These are phyloP conservation scores for Chelonus insularis DNA, from an alignment of 1,140 invertebrate species.

Conservation along the genomic window DNA sequence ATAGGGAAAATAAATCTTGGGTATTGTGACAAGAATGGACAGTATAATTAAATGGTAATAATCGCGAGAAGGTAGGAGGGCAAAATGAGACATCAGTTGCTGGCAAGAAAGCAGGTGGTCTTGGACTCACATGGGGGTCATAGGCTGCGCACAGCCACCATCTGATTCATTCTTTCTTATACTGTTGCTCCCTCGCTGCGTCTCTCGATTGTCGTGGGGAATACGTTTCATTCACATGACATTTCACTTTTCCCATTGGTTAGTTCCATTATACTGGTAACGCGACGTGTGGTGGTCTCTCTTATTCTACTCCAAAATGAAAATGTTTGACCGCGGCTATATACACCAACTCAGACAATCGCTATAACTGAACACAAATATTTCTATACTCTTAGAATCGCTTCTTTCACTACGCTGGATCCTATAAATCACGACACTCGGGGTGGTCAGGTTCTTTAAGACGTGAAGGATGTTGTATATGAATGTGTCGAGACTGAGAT, in stretches of 20 bases:
- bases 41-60: background rate
- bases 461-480: conserved; percentile 10
- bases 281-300: conserved; percentile 24
- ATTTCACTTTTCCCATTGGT: conserved; percentile 36
- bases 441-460: conserved; percentile 43
- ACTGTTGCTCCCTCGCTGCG: background rate
- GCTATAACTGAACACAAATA: conserved; percentile 43
- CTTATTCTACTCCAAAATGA: conserved; percentile 38
- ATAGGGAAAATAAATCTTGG: too few relatives aligned
- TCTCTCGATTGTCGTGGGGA: background rate
- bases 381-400: conserved; percentile 45
- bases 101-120: conserved; percentile 13
- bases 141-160: background rate
- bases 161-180: background rate
- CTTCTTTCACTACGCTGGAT: conserved; percentile 39
- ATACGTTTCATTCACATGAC: conserved; percentile 30
- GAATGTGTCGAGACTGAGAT: conserved; percentile 1
- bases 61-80: background rate
- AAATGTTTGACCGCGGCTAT: conserved; percentile 43
- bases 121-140: background rate
- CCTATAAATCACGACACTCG: conserved; percentile 50
- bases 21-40: background rate
- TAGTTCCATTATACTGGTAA: conserved; percentile 29
- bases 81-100: background rate
- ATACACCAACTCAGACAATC: conserved; percentile 1